phyloP scores from a whole-genome alignment of 2,888 invertebrate species.

The Homarus gammarus region DNA sequence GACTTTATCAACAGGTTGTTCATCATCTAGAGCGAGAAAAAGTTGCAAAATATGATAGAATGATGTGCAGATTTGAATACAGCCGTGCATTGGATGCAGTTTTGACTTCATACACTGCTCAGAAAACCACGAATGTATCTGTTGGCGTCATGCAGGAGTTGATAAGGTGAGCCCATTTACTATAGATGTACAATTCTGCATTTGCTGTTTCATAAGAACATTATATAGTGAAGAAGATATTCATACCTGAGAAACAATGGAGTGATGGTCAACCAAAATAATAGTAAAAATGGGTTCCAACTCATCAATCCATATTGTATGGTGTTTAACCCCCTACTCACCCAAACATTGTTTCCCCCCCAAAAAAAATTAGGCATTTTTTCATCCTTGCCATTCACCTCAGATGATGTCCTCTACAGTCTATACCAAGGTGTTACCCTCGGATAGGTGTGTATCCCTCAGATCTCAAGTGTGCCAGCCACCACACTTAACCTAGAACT shows the following conservation, averaged over 20 bases:
- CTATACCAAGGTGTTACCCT: no score
- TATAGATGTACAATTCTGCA: not conserved
- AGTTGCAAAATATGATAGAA: conserved; percentile 83
- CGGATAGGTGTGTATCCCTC: no score
- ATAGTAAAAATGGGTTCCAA: no score
- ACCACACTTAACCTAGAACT: no score
- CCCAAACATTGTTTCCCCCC: no score
- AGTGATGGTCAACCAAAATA: no score
- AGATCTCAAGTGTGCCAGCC: no score
- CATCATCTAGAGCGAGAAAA: not conserved
- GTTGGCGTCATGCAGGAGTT: conserved; percentile 92
- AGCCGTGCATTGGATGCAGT: conserved; percentile 88
- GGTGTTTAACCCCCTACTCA: no score
- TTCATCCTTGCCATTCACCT: no score
- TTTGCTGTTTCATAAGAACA: not conserved
- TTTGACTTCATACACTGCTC: conserved; percentile 83
- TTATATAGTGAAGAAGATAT: not conserved
- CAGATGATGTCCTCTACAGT: no score
- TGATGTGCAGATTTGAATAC: conserved; percentile 89
- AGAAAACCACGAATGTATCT: conserved; percentile 87
- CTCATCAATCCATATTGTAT: no score
- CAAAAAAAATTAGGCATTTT: no score
- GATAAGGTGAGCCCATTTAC: conserved; percentile 77
- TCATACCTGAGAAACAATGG: not conserved
- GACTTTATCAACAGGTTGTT: conserved; percentile 25